A percentile compares a stretch with the other conserved stretches of the same genome.
phyloP scores from a whole-genome alignment of 2,797 vertebrate genomes.

The Harpagifer antarcticus region DNA sequence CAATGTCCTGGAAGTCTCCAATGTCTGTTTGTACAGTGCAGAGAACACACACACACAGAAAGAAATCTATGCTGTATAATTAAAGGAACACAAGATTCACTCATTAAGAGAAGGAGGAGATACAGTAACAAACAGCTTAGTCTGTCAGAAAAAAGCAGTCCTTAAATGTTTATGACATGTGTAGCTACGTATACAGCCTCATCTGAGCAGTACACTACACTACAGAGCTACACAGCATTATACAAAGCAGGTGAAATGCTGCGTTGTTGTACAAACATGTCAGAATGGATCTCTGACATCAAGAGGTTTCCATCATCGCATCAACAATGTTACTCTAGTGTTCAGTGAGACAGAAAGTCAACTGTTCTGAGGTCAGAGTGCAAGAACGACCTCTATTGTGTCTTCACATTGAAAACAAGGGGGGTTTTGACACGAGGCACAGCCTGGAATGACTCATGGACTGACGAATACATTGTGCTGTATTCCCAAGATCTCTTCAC shows the following conservation, averaged over 20 bases:
- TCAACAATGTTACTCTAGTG: conserved; percentile 71
- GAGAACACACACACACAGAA: conserved; percentile 29
- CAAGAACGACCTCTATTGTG: conserved; percentile 79
- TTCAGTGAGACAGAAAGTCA: conserved; percentile 68
- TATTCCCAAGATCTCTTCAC: conserved; percentile 61
- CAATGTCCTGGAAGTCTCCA: conserved; percentile 79
- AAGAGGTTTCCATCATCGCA: conserved; percentile 72
- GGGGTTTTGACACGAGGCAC: conserved; percentile 67
- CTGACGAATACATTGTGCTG: conserved; percentile 73
- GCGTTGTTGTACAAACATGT: conserved; percentile 51
- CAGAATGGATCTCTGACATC: conserved; percentile 71
- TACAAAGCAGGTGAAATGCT: conserved; percentile 47
- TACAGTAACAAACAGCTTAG: conserved; percentile 8
- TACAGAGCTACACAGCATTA: conserved; percentile 2
- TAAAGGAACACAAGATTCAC: conserved; percentile 20
- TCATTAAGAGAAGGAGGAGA: conserved; percentile 20
- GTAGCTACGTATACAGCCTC: not conserved
- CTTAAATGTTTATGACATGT: conserved; percentile 14
- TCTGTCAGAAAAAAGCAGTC: conserved; percentile 20
- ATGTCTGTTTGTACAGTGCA: conserved; percentile 71
- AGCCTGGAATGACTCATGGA: conserved; percentile 77
- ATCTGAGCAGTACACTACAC: conserved; percentile 1
- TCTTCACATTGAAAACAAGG: conserved; percentile 77
- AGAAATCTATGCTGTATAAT: conserved; percentile 9
- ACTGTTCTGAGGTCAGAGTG: conserved; percentile 73